These are phyloP conservation scores for Globodera rostochiensis DNA, from an alignment of 1,140 invertebrate species.

Conservation along the genomic window DNA sequence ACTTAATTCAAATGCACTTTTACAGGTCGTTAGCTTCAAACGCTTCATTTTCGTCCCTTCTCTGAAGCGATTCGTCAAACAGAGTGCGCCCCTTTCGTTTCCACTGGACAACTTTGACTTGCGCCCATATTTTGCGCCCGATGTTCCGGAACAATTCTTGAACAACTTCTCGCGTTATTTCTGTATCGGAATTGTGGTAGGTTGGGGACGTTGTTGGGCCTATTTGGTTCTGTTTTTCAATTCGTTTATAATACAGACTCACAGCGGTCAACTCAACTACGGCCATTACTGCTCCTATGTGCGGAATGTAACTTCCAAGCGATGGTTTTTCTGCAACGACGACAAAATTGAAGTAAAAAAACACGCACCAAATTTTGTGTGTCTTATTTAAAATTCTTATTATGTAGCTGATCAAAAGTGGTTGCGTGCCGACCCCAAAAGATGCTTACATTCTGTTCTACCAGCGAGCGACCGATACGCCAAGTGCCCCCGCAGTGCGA, in stretches of 20 bases:
- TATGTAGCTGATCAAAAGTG: constrained; percentile 28
- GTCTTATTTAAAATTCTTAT: neutral
- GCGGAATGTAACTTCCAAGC: neutral
- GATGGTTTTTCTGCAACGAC: constrained; percentile 40
- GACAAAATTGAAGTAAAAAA: constrained; percentile 6
- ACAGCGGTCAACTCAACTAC: constrained; percentile 31
- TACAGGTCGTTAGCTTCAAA: constrained; percentile 83
- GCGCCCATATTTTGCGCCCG: constrained; percentile 74
- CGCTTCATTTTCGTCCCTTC: constrained; percentile 78
- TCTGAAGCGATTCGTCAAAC: constrained; percentile 80
- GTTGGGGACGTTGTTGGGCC: neutral
- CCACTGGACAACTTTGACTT: constrained; percentile 82
- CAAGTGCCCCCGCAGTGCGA: too few species aligned
- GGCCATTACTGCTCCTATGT: constrained; percentile 35
- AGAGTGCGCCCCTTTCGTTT: constrained; percentile 85
- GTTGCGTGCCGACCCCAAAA: neutral
- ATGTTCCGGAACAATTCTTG: constrained; percentile 61
- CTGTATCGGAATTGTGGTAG: constrained; percentile 32
- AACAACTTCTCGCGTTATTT: neutral
- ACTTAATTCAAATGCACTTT: constrained; percentile 13
- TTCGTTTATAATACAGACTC: constrained; percentile 2
- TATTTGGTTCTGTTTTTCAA: neutral
- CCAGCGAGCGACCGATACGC: neutral
- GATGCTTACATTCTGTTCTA: constrained; percentile 35
- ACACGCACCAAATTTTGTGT: neutral